phyloP scores from a whole-genome alignment of 2,888 invertebrate species.

The Coelinius sp. region DNA sequence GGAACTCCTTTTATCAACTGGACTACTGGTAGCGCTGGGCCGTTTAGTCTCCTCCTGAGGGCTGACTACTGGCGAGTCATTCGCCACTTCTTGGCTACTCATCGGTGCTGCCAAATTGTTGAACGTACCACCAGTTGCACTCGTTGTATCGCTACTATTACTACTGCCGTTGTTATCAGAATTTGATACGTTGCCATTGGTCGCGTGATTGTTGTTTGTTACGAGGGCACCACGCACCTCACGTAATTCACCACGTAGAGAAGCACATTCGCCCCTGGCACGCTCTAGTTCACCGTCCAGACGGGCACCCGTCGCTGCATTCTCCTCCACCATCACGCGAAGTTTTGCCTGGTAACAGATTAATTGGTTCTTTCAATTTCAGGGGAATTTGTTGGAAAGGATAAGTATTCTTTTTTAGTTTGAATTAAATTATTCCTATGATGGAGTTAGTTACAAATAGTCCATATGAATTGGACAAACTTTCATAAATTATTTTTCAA shows the following conservation, averaged over 20 bases:
- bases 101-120: conserved; percentile 45
- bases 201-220: conserved; percentile 60
- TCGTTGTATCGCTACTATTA: conserved; percentile 53
- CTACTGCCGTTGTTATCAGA: conserved; percentile 61
- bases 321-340: conserved; percentile 92
- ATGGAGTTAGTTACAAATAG: too few species aligned
- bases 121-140: conserved; percentile 51
- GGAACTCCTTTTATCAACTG: conserved; percentile 66
- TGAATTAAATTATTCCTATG: background rate
- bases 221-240: conserved; percentile 71
- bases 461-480: too few species aligned
- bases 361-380: conserved; percentile 10
- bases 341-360: conserved; percentile 77
- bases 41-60: conserved; percentile 58
- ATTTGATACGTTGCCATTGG: conserved; percentile 60
- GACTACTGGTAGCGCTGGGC: conserved; percentile 65
- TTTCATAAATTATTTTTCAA: too few species aligned
- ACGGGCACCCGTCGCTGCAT: conserved; percentile 73
- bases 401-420: too few species aligned
- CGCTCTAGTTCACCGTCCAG: conserved; percentile 77
- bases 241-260: conserved; percentile 73
- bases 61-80: conserved; percentile 52
- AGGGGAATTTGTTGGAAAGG: conserved; percentile 6
- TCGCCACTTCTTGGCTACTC: conserved; percentile 58
- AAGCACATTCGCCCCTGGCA: conserved; percentile 76